phyloP scores from a whole-genome alignment of 2,113 vertebrate genomes.

The Pandion haliaetus region DNA sequence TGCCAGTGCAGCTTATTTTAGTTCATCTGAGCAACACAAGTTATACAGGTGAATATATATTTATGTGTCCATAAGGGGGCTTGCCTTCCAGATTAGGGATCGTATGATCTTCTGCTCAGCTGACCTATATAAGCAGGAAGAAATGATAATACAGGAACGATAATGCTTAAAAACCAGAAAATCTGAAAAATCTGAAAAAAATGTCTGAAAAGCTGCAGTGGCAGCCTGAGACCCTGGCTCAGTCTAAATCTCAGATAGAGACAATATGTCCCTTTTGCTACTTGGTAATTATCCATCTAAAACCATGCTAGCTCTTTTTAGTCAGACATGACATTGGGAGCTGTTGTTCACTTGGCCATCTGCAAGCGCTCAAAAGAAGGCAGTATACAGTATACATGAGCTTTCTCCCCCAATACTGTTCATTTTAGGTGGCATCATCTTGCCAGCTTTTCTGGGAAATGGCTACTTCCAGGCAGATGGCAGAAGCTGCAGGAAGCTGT shows the following conservation, averaged over 20 bases:
- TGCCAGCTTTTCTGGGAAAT: constrained; percentile 6
- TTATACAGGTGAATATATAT: background rate
- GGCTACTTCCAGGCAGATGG: constrained; percentile 46
- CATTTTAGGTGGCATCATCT: background rate
- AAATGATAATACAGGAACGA: background rate
- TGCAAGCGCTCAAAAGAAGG: background rate
- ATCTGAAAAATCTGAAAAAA: background rate
- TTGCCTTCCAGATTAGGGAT: background rate
- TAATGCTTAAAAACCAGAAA: background rate
- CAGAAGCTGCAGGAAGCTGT: background rate
- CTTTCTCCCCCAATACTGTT: background rate
- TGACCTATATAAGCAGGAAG: background rate
- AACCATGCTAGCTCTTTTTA: background rate
- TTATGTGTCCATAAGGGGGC: background rate
- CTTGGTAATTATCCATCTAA: background rate
- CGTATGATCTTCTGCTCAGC: background rate
- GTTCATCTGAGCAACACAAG: background rate
- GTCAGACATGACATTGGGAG: background rate
- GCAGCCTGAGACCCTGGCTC: background rate
- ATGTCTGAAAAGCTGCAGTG: background rate
- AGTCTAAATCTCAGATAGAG: background rate
- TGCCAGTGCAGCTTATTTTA: background rate
- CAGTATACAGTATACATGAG: background rate
- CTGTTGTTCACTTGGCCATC: constrained; percentile 16
- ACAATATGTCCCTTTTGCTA: background rate